phyloP scores from a whole-genome alignment of 2,888 invertebrate genomes.

The Amphipoea oculea region DNA sequence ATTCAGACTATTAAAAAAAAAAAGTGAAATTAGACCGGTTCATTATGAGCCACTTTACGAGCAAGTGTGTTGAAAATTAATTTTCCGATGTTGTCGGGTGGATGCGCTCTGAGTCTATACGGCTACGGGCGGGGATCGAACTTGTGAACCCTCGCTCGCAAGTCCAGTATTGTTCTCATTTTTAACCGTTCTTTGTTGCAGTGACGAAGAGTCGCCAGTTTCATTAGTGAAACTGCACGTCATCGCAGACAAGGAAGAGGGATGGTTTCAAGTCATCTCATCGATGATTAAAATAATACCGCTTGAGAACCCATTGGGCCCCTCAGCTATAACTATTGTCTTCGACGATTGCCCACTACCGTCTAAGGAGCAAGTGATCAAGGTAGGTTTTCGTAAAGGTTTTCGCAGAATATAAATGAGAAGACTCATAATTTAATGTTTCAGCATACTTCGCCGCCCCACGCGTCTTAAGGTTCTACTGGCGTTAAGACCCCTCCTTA shows the following conservation, averaged over 20 bases:
- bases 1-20: too few relatives aligned
- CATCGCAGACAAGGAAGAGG: conserved; percentile 97
- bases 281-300: conserved; percentile 96
- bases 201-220: conserved; percentile 96
- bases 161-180: not conserved
- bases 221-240: conserved; percentile 95
- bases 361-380: conserved; percentile 92
- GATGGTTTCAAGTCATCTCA: conserved; percentile 96
- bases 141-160: not conserved
- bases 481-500: not conserved
- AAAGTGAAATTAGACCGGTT: too few relatives aligned
- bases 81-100: not conserved
- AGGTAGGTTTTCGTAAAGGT: conserved; percentile 85
- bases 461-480: not conserved
- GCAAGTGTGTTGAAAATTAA: not conserved
- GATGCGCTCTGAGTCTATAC: too few relatives aligned
- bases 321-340: conserved; percentile 96
- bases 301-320: conserved; percentile 95
- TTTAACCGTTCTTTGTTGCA: conserved; percentile 78
- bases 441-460: not conserved
- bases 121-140: not conserved
- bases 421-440: not conserved
- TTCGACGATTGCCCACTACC: conserved; percentile 98
- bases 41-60: too few relatives aligned
- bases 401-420: not conserved